phyloP scores from a whole-genome alignment of 2,797 vertebrate genomes.

The Enoplosus armatus region DNA sequence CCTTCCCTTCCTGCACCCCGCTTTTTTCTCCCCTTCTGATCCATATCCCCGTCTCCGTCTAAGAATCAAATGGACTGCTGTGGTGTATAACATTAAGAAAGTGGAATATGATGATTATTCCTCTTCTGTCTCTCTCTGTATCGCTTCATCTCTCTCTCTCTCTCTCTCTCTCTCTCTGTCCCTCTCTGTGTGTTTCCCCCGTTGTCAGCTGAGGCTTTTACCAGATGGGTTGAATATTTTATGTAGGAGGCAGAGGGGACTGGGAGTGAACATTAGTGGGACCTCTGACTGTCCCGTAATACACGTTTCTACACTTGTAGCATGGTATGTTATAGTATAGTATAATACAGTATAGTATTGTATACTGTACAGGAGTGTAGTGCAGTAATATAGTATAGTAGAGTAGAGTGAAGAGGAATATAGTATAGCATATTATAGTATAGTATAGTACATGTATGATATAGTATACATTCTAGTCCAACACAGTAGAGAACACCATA shows the following conservation, averaged over 20 bases:
- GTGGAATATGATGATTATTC: conserved; percentile 2
- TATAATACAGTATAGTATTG: not conserved
- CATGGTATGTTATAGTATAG: not conserved
- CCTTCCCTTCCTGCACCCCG: not conserved
- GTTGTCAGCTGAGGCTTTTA: conserved; percentile 72
- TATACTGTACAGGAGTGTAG: not conserved
- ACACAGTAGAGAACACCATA: not conserved
- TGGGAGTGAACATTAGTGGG: conserved; percentile 46
- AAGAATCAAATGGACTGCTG: conserved; percentile 8
- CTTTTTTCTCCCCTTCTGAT: not conserved
- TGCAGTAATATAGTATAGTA: not conserved
- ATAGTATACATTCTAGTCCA: not conserved
- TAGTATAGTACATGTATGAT: not conserved
- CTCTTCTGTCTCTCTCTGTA: not conserved
- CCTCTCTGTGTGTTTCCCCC: conserved; percentile 11
- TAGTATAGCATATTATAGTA: no score
- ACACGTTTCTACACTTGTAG: not conserved
- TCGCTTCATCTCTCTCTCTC: not conserved
- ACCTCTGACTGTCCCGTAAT: conserved; percentile 31
- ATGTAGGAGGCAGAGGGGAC: conserved; percentile 69
- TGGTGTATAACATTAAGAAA: conserved; percentile 4
- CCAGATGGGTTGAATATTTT: conserved; percentile 82
- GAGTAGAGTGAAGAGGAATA: no score
- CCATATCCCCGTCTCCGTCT: not conserved
- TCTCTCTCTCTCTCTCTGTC: not conserved